These are phyloP conservation scores for Lineus longissimus DNA, from an alignment of 1,140 invertebrate species.

Conservation along the genomic window DNA sequence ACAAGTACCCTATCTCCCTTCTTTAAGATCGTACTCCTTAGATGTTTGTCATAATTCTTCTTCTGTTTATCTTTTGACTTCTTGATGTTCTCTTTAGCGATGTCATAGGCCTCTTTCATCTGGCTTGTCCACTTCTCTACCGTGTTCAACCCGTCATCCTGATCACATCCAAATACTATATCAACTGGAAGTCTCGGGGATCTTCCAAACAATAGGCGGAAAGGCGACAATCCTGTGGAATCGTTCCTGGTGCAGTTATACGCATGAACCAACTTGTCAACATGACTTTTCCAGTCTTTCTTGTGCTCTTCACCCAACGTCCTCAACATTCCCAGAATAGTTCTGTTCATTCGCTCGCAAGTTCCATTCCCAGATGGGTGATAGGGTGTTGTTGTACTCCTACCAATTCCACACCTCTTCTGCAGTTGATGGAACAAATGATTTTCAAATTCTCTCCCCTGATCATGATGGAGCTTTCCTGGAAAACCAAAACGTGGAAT, in stretches of 20 bases:
- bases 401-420: background rate
- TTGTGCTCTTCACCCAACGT: conserved; percentile 12
- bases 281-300: too few relatives aligned
- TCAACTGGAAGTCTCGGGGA: too few relatives aligned
- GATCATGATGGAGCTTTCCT: conserved; percentile 20
- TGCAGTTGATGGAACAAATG: conserved; percentile 16
- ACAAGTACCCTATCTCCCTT: conserved; percentile 24
- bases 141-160: background rate
- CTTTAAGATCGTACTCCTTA: too few relatives aligned
- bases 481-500: conserved; percentile 22
- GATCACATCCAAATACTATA: conserved; percentile 6
- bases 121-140: conserved; percentile 10
- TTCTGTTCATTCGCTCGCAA: conserved; percentile 7
- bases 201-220: conserved; percentile 18
- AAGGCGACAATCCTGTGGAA: conserved; percentile 10
- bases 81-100: background rate
- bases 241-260: conserved; percentile 18
- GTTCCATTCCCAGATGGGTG: conserved; percentile 16
- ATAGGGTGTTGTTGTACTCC: conserved; percentile 18
- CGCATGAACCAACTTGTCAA: conserved; percentile 5
- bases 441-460: too few relatives aligned
- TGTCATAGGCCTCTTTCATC: conserved; percentile 7
- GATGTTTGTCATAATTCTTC: conserved; percentile 8
- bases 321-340: conserved; percentile 15
- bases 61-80: background rate